Base-by-base conservation (phyloP, 2,888 invertebrate species). In the Eurois occulta region DNA sequence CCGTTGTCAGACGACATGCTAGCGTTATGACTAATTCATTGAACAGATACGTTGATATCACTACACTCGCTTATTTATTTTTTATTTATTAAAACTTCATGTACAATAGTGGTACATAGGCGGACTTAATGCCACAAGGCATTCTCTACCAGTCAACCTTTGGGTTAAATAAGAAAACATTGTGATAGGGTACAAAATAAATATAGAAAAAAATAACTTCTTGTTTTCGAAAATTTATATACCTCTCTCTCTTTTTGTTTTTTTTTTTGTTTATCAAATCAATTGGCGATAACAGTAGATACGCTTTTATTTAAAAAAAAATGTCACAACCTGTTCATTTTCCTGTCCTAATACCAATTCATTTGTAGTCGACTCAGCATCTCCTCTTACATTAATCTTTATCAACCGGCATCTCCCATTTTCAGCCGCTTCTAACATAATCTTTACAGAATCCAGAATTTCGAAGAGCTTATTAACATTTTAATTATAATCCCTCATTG, bases 401-500 rank as follows among this genome's bases (percentile, higher is more conserved):
- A 46, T 46, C 24, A 35, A 38, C 2, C 48, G 5, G 18, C 4
- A 62, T 68, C 18, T 28, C 16, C 11, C 18, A 58, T 38, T 67
- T 66, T 32, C 32, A 38, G 16, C n/a, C n/a, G n/a, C 11, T 28
- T 28, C 28, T 68, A 24, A 5, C 0, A 35, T 28, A 28, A 48
- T 21, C 28, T 62, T 77, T 11, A 81, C n/a, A 41, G 24, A 2
- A 7, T 28, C 7, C 38, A 43, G 6, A 62, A 62, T 43, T 64
- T 52, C 5, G 24, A 13, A 24, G 13, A 32, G 18, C 32, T n/a
- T 10, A 16, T 41, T 28, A 60, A 32, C 8, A 1, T 16, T 75
- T 38, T 55, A n/a, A 60, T 52, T 38, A 67, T 28, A 55, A 83
- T 79, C 28, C 35, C 24, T 64, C 28, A 58, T 65, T 43, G 21